Evolutionary conservation across 2,113 vertebrate species (phyloP).

Genomic region (Cryptomyrus ogoouensis): DNA sequence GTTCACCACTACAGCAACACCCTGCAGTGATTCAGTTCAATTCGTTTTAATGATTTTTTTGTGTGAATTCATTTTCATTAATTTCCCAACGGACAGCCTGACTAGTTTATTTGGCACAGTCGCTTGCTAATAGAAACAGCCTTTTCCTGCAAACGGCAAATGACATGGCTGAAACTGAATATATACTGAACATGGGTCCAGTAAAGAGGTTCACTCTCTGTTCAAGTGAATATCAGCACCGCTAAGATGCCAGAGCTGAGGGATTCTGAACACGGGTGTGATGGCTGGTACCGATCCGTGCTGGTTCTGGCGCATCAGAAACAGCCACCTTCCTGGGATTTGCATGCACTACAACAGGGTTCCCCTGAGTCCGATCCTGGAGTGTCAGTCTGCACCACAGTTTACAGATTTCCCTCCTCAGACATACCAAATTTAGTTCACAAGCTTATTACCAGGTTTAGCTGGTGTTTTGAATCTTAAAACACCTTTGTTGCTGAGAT

Average conservation of each 20-base stretch:
- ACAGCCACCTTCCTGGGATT: not conserved
- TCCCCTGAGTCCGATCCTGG: not conserved
- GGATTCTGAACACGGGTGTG: not conserved
- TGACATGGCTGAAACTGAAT: not conserved
- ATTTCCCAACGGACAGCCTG: not conserved
- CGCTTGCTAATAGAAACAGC: not conserved
- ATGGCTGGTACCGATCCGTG: not conserved
- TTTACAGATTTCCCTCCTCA: not conserved
- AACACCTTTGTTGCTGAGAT: not conserved
- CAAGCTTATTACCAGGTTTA: not conserved
- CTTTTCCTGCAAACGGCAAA: not conserved
- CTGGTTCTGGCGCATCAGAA: not conserved
- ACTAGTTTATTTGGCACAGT: not conserved
- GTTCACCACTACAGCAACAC: not conserved
- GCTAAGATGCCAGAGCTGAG: not conserved
- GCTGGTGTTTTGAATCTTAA: not conserved
- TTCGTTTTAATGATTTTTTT: not conserved
- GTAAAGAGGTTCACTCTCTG: not conserved
- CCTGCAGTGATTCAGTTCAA: not conserved
- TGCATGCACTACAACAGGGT: not conserved
- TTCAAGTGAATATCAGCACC: not conserved
- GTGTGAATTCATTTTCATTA: not conserved
- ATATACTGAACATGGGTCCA: not conserved
- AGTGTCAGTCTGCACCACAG: not conserved
- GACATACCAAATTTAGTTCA: not conserved